Evolutionary conservation across 2,113 vertebrate genomes (phyloP), one percentile per base, ranked within the genome.

Genomic region (Plestiodon gilberti): DNA sequence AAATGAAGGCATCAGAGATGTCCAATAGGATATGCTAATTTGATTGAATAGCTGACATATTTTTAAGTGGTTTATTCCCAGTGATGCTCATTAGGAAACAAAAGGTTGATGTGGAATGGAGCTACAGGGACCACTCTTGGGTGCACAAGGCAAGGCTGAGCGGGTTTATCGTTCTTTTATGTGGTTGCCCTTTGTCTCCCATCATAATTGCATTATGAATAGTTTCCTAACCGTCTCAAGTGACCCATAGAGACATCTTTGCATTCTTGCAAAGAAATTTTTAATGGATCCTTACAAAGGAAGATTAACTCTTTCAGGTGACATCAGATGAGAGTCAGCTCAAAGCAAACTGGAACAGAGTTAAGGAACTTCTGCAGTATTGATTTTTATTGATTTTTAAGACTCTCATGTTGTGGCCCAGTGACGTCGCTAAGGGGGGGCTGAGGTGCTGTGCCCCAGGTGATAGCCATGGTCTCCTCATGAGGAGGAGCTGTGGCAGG

Each of bases 21-120:
- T 88, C 84, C 86, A 78, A 88, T 69, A 91, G 86, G 87, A 85
- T 88, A 90, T 93, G 90, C 86, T 82, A 91, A 93, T 92, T 85
- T 92, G 86, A 83, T 92, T 88, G 91, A 84, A 62, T 89, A 91
- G 91, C 79, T 90, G 18, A 82, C 89, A 93, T 64, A 86, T 88
- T 89, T 70, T 48, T 89, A 75, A 90, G 90, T 81, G 90, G 79
- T 52, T 92, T 92, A 71, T 93, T 95, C 91, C 87, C 91, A 90
- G 69, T 81, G 91, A 92, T 92, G 90, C 88, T 94, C 92, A 95
- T 94, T 94, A 92, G 92, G 74, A 93, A 92, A 85, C 86, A 91
- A 89, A 88, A 83, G 55, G 90, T 64, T 76, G 88, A 38, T 93
- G 90, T 90, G 92, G 57, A 71, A 64, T 38, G 33, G 43, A 84